These are phyloP conservation scores for Clamator glandarius DNA, from an alignment of 2,797 vertebrate genomes.

Conservation along the genomic window DNA sequence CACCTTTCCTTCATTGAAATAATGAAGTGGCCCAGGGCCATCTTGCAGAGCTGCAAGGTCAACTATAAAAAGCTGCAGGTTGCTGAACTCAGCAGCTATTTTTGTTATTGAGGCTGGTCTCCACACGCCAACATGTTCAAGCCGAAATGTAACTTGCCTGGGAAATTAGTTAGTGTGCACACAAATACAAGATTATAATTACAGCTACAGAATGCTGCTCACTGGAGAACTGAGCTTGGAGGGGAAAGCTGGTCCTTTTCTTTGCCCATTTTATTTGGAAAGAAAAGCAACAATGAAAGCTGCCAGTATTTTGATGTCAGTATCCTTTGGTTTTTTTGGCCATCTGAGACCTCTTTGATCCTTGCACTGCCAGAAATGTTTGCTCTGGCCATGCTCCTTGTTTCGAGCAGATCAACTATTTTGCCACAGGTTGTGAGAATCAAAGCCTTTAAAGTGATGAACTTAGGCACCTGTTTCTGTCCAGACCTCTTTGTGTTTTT, in stretches of 20 bases:
- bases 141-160: conserved; percentile 39
- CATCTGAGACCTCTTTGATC: conserved; percentile 59
- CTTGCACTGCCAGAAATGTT: conserved; percentile 36
- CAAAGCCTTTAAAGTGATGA: conserved; percentile 1
- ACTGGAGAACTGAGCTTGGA: conserved; percentile 55
- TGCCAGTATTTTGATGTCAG: conserved; percentile 71
- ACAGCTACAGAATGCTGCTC: conserved; percentile 60
- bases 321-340: conserved; percentile 61
- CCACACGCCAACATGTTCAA: conserved; percentile 27
- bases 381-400: conserved; percentile 24
- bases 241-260: conserved; percentile 24
- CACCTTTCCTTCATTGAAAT: conserved; percentile 45
- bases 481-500: background rate
- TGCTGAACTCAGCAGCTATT: conserved; percentile 66
- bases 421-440: conserved; percentile 37
- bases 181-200: conserved; percentile 66
- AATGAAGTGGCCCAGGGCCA: conserved; percentile 47
- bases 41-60: conserved; percentile 52
- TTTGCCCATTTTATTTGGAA: conserved; percentile 67
- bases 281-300: conserved; percentile 42
- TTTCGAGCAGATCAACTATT: background rate
- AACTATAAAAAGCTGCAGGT: conserved; percentile 63
- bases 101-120: conserved; percentile 58
- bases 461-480: background rate
- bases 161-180: conserved; percentile 61